Conservation (phyloP, 2,113 vertebrate genomes). For the Anser cygnoides region DNA sequence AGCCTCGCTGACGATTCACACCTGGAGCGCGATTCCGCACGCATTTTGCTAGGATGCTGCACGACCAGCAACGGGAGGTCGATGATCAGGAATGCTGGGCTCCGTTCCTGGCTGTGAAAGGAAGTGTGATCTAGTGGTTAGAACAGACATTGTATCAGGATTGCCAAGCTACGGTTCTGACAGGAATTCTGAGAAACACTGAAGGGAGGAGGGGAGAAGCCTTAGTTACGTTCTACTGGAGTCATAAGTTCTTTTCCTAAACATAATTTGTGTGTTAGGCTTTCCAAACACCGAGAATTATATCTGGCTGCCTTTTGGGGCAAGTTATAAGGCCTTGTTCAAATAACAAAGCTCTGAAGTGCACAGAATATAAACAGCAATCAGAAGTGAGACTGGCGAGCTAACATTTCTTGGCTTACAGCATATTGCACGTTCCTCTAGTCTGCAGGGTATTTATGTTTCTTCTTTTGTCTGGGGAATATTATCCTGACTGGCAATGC, state of each 20-base stretch:
- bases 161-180: neutral
- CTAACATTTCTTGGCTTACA: neutral
- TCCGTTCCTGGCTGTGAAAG: slow-evolving; percentile 23
- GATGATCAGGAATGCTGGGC: neutral
- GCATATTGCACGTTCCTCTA: neutral
- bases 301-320: neutral
- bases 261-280: neutral
- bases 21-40: neutral
- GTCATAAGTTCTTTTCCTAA: neutral
- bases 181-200: neutral
- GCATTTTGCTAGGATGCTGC: neutral
- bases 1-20: neutral
- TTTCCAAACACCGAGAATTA: neutral
- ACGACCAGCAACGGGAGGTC: slow-evolving; percentile 9
- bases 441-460: neutral
- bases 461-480: neutral
- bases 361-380: neutral
- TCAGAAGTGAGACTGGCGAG: neutral
- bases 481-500: neutral
- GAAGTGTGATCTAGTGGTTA: neutral
- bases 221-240: neutral
- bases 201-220: neutral
- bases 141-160: neutral
- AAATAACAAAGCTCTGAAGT: neutral
- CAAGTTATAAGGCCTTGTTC: neutral